These are phyloP conservation scores for Triplophysa rosa DNA, from an alignment of 2,113 vertebrate genomes.

Conservation along the genomic window DNA sequence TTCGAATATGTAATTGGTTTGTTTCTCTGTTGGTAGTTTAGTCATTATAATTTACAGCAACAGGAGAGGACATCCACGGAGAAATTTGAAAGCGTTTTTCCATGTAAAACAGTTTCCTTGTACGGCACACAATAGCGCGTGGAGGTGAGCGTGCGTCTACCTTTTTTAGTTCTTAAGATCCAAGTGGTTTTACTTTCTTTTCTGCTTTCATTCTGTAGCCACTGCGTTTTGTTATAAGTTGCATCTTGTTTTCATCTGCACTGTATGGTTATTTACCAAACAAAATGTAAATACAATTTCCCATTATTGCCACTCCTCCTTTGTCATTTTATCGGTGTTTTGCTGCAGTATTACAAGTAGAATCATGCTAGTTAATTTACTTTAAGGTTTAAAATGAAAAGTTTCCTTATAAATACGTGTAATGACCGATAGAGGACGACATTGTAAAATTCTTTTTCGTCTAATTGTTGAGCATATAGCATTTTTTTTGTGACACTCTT, in stretches of 20 bases:
- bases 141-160: conserved; percentile 1
- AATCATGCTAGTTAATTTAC: background rate
- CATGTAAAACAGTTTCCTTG: background rate
- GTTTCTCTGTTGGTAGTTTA: background rate
- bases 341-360: background rate
- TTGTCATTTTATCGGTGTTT: background rate
- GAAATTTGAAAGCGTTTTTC: background rate
- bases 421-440: conserved; percentile 34
- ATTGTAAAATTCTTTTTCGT: background rate
- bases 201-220: background rate
- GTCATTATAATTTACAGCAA: background rate
- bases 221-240: background rate
- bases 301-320: background rate
- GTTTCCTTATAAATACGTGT: background rate
- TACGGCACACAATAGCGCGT: background rate
- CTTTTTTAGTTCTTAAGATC: background rate
- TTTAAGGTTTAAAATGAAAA: background rate
- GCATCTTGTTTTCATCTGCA: background rate
- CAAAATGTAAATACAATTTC: background rate
- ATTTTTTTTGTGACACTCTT: conserved; percentile 3
- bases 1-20: background rate
- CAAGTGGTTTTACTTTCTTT: background rate
- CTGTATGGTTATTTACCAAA: background rate
- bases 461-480: background rate
- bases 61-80: background rate